Conservation (phyloP, 2,888 invertebrate species). For the Caenorhabditis panamensis region DNA sequence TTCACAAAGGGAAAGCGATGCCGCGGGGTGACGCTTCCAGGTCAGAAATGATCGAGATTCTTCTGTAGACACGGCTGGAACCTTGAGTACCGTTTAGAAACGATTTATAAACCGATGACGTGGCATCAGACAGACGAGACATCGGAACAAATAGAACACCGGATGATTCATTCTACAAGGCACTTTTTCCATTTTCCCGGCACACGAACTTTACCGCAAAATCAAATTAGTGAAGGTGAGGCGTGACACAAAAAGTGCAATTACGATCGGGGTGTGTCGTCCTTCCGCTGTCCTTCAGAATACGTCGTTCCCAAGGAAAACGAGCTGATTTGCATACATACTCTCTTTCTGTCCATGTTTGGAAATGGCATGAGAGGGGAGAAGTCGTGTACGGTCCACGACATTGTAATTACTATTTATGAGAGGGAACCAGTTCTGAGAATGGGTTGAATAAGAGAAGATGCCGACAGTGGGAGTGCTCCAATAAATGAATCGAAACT, state of each 20-base stretch:
- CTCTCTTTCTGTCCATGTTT: constrained; percentile 45
- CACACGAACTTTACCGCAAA: constrained; percentile 15
- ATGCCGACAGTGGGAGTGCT: background rate
- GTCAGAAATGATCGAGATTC: too few species aligned
- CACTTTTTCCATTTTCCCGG: background rate
- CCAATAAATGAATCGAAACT: background rate
- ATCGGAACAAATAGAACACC: background rate
- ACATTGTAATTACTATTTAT: constrained; percentile 51
- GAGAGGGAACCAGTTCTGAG: constrained; percentile 36
- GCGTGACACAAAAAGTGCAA: constrained; percentile 17
- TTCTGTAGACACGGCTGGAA: too few species aligned
- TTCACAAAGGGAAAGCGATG: constrained; percentile 3
- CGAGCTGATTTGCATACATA: constrained; percentile 50
- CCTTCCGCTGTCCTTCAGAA: constrained; percentile 39
- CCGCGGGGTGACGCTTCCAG: too few species aligned
- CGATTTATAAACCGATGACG: background rate
- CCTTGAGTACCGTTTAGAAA: background rate
- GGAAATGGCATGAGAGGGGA: constrained; percentile 1
- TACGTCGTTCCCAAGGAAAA: constrained; percentile 35
- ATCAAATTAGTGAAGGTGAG: constrained; percentile 18
- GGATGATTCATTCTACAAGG: constrained; percentile 15
- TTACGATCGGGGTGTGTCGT: constrained; percentile 12
- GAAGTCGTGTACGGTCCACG: constrained; percentile 29
- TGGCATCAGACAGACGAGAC: background rate
- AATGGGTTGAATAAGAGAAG: background rate